Base-by-base conservation (phyloP, 2,797 vertebrate genomes). In the Hybognathus amarus region DNA sequence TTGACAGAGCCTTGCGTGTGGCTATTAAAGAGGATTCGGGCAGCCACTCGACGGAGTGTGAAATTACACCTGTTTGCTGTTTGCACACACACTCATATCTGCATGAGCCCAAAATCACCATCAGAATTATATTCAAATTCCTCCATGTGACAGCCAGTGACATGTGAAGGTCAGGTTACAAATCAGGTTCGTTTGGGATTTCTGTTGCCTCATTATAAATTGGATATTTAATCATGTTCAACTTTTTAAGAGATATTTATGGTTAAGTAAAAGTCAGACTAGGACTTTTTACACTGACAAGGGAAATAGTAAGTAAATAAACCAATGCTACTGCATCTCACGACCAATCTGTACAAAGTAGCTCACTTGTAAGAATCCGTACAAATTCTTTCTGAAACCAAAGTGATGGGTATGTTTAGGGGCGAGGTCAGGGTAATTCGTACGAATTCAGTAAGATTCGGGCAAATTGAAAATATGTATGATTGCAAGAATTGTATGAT, bases 11-110 rank as follows among this genome's bases (percentile, higher is more conserved):
- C 76, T 74, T 33, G 54, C 81, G 59, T 82, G 83, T 88, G 83
- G 86, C 90, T 86, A 83, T 86, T 87, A 86, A 84, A 70, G 27
- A 77, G 47, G 67, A 80, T 84, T 87, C 82, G 83, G 73, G 75
- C 83, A 67, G 81, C 74, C 80, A 86, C 86, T 87, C 91, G 89
- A 80, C 89, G 82, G 90, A 91, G 93, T 94, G 94, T 95, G 93
- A 94, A 95, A 95, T 94, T 93, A 91, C 91, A 94, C 84, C 91
- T 75, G 81, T 91, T 90, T 85, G 63, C 84, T 77, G 75, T 38
- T 77, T 86, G 78, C 85, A 7, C 76, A 85, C 87, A 89, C 89
- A 80, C 74, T 91, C 79, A 67, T 80, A 82, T 85, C 85, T 83
- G 74, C 83, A 81, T 79, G 67, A 79, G 77, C 33, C 69, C 81